Base-by-base conservation (phyloP, 2,113 vertebrate genomes). In the Hippocampus barbouri region DNA sequence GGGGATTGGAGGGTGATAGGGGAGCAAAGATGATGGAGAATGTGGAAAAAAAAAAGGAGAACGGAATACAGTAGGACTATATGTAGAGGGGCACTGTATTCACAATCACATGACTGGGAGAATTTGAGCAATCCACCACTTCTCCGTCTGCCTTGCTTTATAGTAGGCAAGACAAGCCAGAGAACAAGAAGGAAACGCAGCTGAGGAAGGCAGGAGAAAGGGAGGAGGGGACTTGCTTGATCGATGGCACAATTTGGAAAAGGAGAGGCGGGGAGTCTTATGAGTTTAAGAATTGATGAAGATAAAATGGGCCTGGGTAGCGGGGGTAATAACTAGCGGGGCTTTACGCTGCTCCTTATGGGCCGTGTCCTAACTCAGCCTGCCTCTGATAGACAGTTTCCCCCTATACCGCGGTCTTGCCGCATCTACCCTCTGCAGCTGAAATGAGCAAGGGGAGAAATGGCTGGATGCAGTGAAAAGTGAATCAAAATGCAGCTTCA, bases 281-380 rank as follows among this genome's bases (percentile, higher is more conserved):
- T 91, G 88, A 90, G 89, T 91, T 92, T 92, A 91, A 89, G 88
- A 90, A 91, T 84, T 92, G 90, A 92, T 91, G 90, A 92, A 92
- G 91, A 92, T 88, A 90, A 89, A 92, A 90, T 79, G 84, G 85
- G 83, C 75, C 77, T 16, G 73, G 77, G 81, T 82, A 88, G 85
- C 78, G n/a, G 77, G 76, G 74, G 85, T 91, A 90, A 92, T 91
- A 91, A 88, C 87, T 86, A 75, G 86, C 74, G 85, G 79, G 84
- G 83, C 85, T 86, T 84, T 81, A 62, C 65, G 79, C 80, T 65
- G 89, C 78, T 91, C 84, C 85, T 86, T 78, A 76, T 84, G 83
- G 85, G 83, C 75, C 53, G 47, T 74, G 85, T 88, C 85, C 82
- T 23, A 2, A 63, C 82, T 76, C 47, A 21, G 72, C 78, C 82